Base-by-base conservation (phyloP, 2,797 vertebrate genomes). In the Cercopithecus neglectus region DNA sequence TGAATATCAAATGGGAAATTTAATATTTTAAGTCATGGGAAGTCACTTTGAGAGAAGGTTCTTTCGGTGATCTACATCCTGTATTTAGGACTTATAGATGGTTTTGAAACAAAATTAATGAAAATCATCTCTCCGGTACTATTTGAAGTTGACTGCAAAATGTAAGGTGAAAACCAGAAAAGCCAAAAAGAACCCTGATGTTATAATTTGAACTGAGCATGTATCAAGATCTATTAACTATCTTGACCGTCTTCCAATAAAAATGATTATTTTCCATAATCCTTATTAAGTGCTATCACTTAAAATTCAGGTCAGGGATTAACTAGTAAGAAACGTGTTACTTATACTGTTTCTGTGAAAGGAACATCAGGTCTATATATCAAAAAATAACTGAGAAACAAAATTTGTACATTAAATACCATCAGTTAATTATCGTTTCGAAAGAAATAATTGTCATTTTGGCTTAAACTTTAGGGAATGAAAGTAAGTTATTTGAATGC, bases 261-360 rank as follows among this genome's bases (percentile, higher is more conserved):
- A 96, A 97, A 57, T 21, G 16, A 70, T 26, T 39, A 28, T 1
- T 61, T 8, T 85, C 17, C 44, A 28, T 70, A 86, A 89, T 41
- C 44, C 39, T 89, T 82, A 46, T 57, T 90, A 88, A 88, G 7
- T 44, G 3, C 19, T 26, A 75, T 78, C 67, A 90, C 75, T 94
- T 95, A 90, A 95, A 97, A 95, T 86, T 80, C 64, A 90, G 92
- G 53, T 89, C 78, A 92, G 41, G 70, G 78, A 91, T 88, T 55
- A 89, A 76, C 50, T 59, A 64, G 89, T 85, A 59, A 92, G 22
- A 75, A 94, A 96, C 89, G 19, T 67, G 53, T 80, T 94, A 86
- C 79, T 97, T 95, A 93, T 12, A 82, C 24, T 16, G 14, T 75
- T 74, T 88, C 75, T 85, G 24, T 89, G 85, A 94, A 94, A 97